Evolutionary conservation across 1,140 invertebrate species (phyloP), one percentile per base, ranked within the genome.

Genomic region (Tetragnatha versicolor): DNA sequence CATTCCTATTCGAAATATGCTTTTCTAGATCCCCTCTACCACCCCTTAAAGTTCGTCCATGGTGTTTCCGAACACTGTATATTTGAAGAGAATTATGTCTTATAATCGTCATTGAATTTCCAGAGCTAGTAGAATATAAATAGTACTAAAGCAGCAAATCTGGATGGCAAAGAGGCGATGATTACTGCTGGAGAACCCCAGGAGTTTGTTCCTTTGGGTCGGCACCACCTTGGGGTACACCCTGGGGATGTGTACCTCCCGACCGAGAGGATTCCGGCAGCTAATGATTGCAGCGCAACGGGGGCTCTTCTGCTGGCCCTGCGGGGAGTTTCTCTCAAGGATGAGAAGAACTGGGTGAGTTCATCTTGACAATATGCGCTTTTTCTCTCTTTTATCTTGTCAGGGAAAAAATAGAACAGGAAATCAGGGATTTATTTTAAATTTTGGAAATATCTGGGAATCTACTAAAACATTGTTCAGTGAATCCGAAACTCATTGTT

Each of bases 201-300:
- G 92, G 93, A 95, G 88, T 96, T 93, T 89, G 89, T 93, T 88
- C 94, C 94, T 83, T 92, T 92, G 88, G 94, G 94, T 83, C 90
- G 93, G 85, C 90, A 92, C 84, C 91, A 93, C 85, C 87, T 93
- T 83, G 85, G 88, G 61, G 90, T 90, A 60, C 94, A 96, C 88
- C 94, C 94, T 61, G 92, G 92, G 76, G 87, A 88, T 78, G 85
- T 88, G 53, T 86, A 85, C 51, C 65, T 70, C 25, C 29, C 45
- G 42, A 79, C 20, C 58, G 69, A 76, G 51, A 70, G 20, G 75
- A 82, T 80, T 81, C 83, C 53, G 75, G 81, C 39, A 83, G 83
- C 80, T 78, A 79, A 47, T 80, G 80, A 25, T 73, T 81, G 51
- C 75, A 82, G 79, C 81, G 83, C 47, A 82, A 85, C 84, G 7